phyloP scores from a whole-genome alignment of 2,888 invertebrate genomes.

The Desoria tigrina region DNA sequence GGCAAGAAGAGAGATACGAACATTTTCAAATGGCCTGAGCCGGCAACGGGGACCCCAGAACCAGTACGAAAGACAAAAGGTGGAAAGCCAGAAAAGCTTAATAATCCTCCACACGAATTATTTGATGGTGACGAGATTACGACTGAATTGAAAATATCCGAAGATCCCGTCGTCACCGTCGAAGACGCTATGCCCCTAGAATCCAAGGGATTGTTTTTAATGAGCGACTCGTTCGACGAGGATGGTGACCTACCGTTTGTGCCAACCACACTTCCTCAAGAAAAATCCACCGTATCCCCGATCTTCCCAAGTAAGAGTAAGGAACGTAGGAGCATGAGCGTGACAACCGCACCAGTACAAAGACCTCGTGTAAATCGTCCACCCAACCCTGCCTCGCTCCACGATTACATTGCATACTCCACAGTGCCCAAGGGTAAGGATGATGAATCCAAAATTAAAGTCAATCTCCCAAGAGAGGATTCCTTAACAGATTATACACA shows the following conservation, averaged over 20 bases:
- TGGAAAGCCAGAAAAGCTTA: neutral
- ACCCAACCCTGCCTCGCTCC: constrained; percentile 70
- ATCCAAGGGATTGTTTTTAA: constrained; percentile 72
- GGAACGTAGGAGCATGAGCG: constrained; percentile 12
- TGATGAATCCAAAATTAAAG: constrained; percentile 66
- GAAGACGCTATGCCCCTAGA: constrained; percentile 68
- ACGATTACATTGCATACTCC: constrained; percentile 66
- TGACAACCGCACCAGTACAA: constrained; percentile 45
- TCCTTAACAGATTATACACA: constrained; percentile 55
- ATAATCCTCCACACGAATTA: neutral
- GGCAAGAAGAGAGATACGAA: neutral
- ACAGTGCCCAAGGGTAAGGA: constrained; percentile 56
- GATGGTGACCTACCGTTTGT: constrained; percentile 74
- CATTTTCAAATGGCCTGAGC: constrained; percentile 11
- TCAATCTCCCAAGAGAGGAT: constrained; percentile 68
- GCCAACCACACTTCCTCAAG: constrained; percentile 84
- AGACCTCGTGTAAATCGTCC: constrained; percentile 65
- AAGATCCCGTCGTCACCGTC: constrained; percentile 59
- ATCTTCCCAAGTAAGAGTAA: constrained; percentile 63
- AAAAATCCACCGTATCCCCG: constrained; percentile 77
- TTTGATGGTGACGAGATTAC: constrained; percentile 29
- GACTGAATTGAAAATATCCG: constrained; percentile 49
- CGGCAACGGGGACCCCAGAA: neutral
- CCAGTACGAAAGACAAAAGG: neutral
- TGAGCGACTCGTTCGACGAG: constrained; percentile 73